Base-by-base conservation (phyloP, 2,797 vertebrate species). In the Coracias cyanogaster region DNA sequence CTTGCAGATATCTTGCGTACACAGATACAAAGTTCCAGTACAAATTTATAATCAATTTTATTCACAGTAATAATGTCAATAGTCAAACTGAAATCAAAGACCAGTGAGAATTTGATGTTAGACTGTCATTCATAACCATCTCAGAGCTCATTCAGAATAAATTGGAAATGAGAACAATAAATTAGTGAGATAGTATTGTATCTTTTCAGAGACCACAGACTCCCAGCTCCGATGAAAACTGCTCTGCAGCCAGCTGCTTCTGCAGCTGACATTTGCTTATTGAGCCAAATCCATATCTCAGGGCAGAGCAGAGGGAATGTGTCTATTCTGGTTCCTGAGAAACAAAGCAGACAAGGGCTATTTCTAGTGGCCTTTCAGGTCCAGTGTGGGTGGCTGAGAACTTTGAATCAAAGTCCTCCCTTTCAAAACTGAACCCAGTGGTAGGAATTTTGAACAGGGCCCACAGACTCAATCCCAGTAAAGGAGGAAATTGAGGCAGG, bases 291-390 rank as follows among this genome's bases (percentile, higher is more conserved):
- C 62, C 85, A 86, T 93, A 92, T 96, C 96, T 96, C 92, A 79
- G 60, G 78, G 81, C 67, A 69, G 95, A 95, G 85, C 66, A 77
- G 96, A 95, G 96, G 95, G 96, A 89, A 77, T 57, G 49, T 90
- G 93, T 96, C 94, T 95, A 64, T 94, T 95, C 95, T 82, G 81
- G 93, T 87, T 95, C 88, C 95, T 92, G 95, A 96, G 92, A 95
- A 96, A 93, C 92, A 94, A 90, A 90, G 90, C 89, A 88, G 89
- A 94, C 48, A 7, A 94, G 80, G 87, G 93, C 46, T 96, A 91
- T 97, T 97, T 97, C 95, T 86, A 96, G 94, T 94, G 90, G 91
- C 96, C 87, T 96, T 94, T 96, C 92, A 96, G 94, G 89, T 95
- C 87, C 90, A 76, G 69, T 96, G 93, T 97, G 96, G 93, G 96